Base-by-base conservation (phyloP, 2,888 invertebrate genomes). In the Epiblema foenella region DNA sequence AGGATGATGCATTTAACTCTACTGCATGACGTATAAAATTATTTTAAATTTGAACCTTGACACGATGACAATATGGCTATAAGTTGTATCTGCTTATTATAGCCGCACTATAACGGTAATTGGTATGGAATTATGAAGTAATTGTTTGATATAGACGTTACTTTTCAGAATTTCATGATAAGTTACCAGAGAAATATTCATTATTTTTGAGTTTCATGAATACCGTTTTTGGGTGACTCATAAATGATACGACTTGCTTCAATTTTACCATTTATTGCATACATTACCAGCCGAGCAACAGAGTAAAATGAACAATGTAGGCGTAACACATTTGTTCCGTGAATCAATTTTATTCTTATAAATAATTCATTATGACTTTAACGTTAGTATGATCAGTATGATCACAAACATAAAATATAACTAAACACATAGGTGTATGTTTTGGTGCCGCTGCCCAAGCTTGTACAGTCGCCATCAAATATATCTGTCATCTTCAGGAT, bases 221-320 rank as follows among this genome's bases (percentile, higher is more conserved):
- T 3, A 33, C 33, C 33, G 8, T 7, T 4, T 54, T 54, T 54
- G 20, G 54, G 7, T 12, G 1, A 24, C 4, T 82, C 80, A 79
- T 84, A 82, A 57, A 58, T n/a, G 66, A 70, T 49, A 56, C 10
- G 49, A 11, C n/a, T 12, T 8, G 11, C 49, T 56, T 46, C 3
- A 33, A 42, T 20, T 18, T 56, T 15, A 24, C 18, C 20, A 18
- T 71, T 66, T 71, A 60, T 66, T 66, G 0, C 1, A 33, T 8
- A 33, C n/a, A 9, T 52, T 54, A 42, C 18, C 37, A 58, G 57
- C 51, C 49, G 37, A 49, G 17, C 20, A 58, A 64, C 52, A 59
- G 49, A 65, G 52, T 58, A 60, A 37, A 70, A 70, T 42, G 12
- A 65, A 59, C 51, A 24, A 8, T 46, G 7, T 0, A 69, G 10